Evolutionary conservation across 2,797 vertebrate species (phyloP), one percentile per base, ranked within the genome.

Genomic region (Pseudochirops cupreus): DNA sequence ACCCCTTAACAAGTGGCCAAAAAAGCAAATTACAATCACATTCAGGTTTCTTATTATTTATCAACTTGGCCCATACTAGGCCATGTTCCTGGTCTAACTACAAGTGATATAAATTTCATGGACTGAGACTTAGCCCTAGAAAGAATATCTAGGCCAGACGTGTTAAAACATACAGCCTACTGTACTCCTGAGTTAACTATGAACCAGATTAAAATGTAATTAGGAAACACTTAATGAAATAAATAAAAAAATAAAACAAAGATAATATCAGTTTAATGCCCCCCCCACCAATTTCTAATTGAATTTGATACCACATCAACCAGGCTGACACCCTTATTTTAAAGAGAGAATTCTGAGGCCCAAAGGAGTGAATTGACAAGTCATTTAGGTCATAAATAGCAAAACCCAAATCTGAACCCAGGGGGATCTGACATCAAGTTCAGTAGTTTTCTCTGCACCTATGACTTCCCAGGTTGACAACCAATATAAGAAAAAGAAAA

Each of bases 401-500:
- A 52, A 28, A 50, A 39, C 18, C 21, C 18, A 28, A 39, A 89
- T 91, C 18, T 52, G 29, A 91, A 91, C 28, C 26, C 28, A 33
- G 0, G 1, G 1, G 28, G 28, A 13, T 33, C 52, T 54, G 90
- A 54, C 50, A 52, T 28, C 50, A 14, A 91, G 29, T 52, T 33
- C 26, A 52, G 52, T 54, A 52, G 26, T 54, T 91, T 29, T 39
- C 21, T 46, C 39, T 82, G 74, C 21, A 82, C 10, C 55, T 87
- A 55, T 53, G 74, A 94, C 50, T 94, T 91, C 62, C 93, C 89
- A 91, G 6, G 0, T 58, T 89, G 14, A 56, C 67, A 95, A 93
- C 59, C 5, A 93, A 90, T 62, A 92, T 74, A 95, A 82, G 90
- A 94, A 92, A 94, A 74, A 96, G 96, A 53, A 96, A 96, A 56